Base-by-base conservation (phyloP, 2,797 vertebrate genomes). In the Semotilus atromaculatus region DNA sequence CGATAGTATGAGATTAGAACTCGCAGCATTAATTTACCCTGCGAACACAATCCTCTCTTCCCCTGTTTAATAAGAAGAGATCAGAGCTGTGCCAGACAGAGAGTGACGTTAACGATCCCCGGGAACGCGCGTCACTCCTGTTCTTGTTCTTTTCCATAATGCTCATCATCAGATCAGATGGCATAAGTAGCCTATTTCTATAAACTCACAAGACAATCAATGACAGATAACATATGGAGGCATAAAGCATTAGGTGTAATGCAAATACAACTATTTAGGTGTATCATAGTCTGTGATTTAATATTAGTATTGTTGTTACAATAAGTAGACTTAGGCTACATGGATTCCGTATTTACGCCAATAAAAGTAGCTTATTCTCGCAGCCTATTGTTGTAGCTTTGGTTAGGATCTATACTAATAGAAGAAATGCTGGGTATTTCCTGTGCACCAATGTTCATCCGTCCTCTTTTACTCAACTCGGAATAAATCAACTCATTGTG, bases 61-160 rank as follows among this genome's bases (percentile, higher is more conserved):
- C 58, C 66, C 75, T 66, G 78, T 80, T 85, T 88, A 48, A 48
- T 48, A 64, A 84, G 31, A 55, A 77, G 81, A 84, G 82, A 82
- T 90, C 84, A 82, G 83, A 86, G 77, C 81, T 88, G 78, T 43
- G 75, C 80, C 86, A 89, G 75, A 88, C 83, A 81, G 55, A 40
- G 77, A 68, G 72, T 90, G 88, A 90, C 86, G 85, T 82, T 43
- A 68, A 70, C 58, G 55, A 58, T 55, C 74, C 40, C 26, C 18
- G 66, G 82, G 81, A 53, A 80, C 86, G 76, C 72, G 67, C 87
- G 88, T 89, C 89, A 90, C 34, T 77, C 14, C 5, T 70, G 80
- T 67, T 66, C 64, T 51, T 70, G 75, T 84, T 83, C 67, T 81
- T 86, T 72, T 79, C 43, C 84, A 84, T 80, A 53, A 80, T 80